A percentile compares a stretch with the other conserved stretches of the same genome.
phyloP scores from a whole-genome alignment of 2,113 vertebrate species.

The Otus sunia region DNA sequence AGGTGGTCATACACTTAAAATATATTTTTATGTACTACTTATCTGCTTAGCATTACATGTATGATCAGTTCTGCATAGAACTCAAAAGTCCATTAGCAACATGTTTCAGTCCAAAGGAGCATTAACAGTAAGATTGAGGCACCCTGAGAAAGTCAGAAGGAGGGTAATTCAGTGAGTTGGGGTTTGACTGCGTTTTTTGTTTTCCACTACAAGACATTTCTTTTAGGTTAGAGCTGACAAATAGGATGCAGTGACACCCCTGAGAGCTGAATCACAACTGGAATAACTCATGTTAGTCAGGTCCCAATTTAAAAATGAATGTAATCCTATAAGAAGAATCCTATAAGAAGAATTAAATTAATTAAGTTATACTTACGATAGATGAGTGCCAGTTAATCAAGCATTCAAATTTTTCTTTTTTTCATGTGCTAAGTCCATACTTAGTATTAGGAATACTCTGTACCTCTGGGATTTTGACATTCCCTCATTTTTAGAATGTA shows the following conservation, averaged over 20 bases:
- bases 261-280: background rate
- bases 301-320: background rate
- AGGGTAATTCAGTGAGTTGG: fast-evolving
- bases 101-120: background rate
- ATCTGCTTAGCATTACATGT: background rate
- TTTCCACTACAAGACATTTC: background rate
- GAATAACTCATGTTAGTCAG: background rate
- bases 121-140: fast-evolving
- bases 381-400: background rate
- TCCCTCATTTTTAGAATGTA: background rate
- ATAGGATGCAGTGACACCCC: background rate
- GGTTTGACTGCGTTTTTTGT: background rate
- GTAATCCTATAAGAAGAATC: background rate
- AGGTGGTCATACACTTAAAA: background rate
- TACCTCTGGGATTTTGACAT: background rate
- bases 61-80: background rate
- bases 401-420: background rate
- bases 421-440: background rate
- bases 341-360: background rate
- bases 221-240: background rate
- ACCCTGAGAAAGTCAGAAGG: background rate
- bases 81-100: background rate
- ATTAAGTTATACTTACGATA: background rate
- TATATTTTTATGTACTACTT: background rate
- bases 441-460: background rate